Percentiles rank a stretch among this genome's conserved stretches.
phyloP scores from a whole-genome alignment of 2,113 vertebrate species.

The Nestor notabilis region DNA sequence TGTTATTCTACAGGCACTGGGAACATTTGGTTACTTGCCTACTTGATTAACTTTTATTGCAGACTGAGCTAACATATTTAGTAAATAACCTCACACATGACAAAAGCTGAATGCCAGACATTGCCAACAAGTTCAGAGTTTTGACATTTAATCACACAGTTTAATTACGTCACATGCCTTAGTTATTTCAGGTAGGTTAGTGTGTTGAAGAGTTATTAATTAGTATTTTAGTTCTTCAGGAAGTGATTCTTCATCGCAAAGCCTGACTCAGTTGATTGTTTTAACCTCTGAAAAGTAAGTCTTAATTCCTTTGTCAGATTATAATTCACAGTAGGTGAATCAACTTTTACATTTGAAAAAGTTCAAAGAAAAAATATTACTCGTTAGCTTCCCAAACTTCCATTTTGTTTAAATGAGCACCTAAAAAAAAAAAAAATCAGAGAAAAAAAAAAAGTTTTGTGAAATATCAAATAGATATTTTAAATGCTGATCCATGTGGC shows the following conservation, averaged over 20 bases:
- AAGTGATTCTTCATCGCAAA: neutral
- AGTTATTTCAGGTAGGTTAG: neutral
- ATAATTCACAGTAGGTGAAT: neutral
- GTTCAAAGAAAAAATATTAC: neutral
- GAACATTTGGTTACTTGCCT: neutral
- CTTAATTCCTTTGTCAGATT: neutral
- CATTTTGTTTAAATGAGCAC: neutral
- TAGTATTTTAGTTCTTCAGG: neutral
- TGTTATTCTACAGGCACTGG: neutral
- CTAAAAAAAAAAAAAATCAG: neutral
- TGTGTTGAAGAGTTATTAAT: neutral
- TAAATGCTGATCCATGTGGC: neutral
- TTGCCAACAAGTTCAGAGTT: neutral
- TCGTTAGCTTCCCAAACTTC: neutral
- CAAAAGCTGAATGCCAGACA: neutral
- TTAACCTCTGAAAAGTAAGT: neutral
- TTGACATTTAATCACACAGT: neutral
- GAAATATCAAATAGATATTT: neutral
- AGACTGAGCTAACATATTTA: neutral
- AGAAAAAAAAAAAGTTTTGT: neutral
- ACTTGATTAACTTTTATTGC: neutral
- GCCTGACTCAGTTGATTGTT: neutral
- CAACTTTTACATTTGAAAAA: neutral
- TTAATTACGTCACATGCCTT: neutral
- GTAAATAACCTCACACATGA: neutral